Conservation (phyloP, 2,113 vertebrate species). For the Circaetus gallicus region DNA sequence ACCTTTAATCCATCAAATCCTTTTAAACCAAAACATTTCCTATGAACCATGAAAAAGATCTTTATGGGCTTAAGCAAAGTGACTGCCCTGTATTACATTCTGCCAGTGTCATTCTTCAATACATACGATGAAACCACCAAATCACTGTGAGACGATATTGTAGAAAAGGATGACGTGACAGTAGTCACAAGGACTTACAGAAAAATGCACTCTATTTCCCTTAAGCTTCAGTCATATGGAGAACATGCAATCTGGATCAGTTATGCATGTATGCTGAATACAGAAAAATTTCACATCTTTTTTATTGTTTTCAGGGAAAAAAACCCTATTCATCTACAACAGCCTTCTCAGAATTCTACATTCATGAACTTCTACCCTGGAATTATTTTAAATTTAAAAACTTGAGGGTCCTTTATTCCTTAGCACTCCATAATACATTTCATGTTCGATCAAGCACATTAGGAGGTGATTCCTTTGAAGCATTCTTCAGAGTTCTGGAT, state of each 20-base stretch:
- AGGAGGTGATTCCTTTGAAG: accelerated
- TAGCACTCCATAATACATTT: not conserved
- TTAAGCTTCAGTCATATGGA: not conserved
- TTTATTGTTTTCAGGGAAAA: not conserved
- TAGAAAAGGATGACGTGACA: not conserved
- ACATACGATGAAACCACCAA: not conserved
- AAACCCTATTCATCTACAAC: not conserved
- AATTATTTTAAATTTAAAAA: not conserved
- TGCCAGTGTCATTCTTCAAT: not conserved
- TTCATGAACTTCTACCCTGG: not conserved
- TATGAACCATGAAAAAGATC: not conserved
- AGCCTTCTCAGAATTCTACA: not conserved
- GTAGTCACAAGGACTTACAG: not conserved
- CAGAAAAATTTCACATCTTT: not conserved
- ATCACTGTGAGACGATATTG: not conserved
- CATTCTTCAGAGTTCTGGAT: not conserved
- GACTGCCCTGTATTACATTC: not conserved
- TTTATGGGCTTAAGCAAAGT: not conserved
- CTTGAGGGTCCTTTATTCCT: not conserved
- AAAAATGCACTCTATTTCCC: not conserved
- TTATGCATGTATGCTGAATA: not conserved
- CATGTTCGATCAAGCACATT: not conserved
- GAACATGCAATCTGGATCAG: not conserved
- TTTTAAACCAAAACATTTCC: not conserved
- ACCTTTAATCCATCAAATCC: not conserved